Conservation (phyloP, 1,140 invertebrate species). For the Coptotermes formosanus region DNA sequence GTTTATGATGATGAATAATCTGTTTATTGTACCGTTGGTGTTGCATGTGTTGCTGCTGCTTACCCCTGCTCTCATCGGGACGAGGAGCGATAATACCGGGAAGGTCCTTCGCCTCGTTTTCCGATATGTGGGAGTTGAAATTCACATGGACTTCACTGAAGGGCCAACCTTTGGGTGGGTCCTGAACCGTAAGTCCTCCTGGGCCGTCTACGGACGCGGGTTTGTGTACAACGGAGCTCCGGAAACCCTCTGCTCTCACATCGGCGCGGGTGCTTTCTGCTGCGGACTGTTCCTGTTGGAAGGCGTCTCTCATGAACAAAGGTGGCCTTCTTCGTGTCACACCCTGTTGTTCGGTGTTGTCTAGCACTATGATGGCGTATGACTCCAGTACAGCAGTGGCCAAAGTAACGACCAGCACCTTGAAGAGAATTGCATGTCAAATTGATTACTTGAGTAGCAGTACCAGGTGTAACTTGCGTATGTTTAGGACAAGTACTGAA, state of each 20-base stretch:
- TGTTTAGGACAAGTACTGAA: no score
- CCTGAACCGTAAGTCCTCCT: slow-evolving; percentile 22
- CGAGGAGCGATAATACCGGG: neutral
- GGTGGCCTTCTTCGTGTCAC: neutral
- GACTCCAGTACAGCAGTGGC: neutral
- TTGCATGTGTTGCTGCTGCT: neutral
- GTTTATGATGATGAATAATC: neutral
- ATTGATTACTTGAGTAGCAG: no score
- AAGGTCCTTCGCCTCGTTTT: neutral
- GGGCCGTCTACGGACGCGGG: neutral
- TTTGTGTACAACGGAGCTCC: neutral
- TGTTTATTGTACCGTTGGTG: neutral
- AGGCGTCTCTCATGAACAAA: neutral
- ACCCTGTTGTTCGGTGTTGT: neutral
- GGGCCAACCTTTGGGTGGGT: slow-evolving; percentile 24
- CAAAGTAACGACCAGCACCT: neutral
- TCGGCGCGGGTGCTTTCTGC: neutral
- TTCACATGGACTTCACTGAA: slow-evolving; percentile 7
- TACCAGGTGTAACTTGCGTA: no score
- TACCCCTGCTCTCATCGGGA: neutral
- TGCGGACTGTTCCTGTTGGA: neutral
- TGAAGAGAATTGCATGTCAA: neutral
- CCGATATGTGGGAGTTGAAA: neutral
- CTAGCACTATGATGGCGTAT: neutral
- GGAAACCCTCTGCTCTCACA: neutral